Conservation (phyloP, 1,140 invertebrate species). For the Lasaia peninsularis region DNA sequence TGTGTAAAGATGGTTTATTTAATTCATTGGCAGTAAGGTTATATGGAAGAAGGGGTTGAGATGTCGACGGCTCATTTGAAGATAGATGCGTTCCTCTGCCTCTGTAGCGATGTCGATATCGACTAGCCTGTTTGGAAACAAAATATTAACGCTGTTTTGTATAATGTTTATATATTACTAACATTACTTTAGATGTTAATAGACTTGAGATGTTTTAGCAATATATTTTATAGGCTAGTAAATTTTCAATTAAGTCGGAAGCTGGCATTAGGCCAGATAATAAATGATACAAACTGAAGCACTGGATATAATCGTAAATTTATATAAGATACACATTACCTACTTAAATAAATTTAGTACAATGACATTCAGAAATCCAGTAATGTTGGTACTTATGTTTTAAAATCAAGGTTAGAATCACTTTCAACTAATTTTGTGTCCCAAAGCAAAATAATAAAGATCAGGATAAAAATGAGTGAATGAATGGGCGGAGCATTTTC, state of each 20-base stretch:
- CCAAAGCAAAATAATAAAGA: no score
- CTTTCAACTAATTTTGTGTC: no score
- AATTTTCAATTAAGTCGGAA: constrained; percentile 3
- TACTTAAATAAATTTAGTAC: not conserved
- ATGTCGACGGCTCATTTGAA: constrained; percentile 37
- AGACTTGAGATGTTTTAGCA: not conserved
- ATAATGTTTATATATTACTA: not conserved
- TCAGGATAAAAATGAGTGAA: no score
- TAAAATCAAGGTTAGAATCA: not conserved
- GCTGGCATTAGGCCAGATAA: not conserved
- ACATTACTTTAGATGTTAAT: not conserved
- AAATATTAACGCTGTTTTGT: constrained; percentile 15
- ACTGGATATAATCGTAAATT: not conserved
- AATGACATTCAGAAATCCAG: not conserved
- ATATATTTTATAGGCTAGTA: constrained; percentile 1
- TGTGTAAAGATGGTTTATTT: constrained; percentile 45
- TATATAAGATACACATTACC: not conserved
- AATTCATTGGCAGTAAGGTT: constrained; percentile 40
- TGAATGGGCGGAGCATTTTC: no score
- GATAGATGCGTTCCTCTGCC: constrained; percentile 54
- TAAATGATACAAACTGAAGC: not conserved
- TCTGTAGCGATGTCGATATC: constrained; percentile 64
- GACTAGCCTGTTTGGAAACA: constrained; percentile 65
- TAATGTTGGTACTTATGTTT: not conserved
- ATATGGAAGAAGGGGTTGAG: constrained; percentile 45